Conservation (phyloP, 1,140 invertebrate species). For the Wasmannia auropunctata region DNA sequence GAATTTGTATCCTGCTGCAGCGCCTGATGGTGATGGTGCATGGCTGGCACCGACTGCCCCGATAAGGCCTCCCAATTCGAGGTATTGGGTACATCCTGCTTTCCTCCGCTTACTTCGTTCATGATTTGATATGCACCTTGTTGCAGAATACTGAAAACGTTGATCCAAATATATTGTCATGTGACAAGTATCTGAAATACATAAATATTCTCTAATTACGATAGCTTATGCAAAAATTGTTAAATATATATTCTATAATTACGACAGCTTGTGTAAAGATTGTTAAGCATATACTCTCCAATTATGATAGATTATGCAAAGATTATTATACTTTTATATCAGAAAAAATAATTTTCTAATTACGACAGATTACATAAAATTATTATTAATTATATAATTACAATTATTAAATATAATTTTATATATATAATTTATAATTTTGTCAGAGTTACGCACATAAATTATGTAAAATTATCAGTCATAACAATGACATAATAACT, state of each 20-base stretch:
- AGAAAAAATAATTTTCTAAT: too few relatives aligned
- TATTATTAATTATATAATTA: not conserved
- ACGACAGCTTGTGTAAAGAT: too few relatives aligned
- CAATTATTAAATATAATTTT: not conserved
- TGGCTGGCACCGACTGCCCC: constrained; percentile 76
- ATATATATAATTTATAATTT: not conserved
- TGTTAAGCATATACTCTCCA: too few relatives aligned
- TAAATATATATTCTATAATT: too few relatives aligned
- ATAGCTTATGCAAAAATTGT: too few relatives aligned
- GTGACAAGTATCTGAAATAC: not conserved
- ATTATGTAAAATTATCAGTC: not conserved
- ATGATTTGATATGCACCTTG: constrained; percentile 73
- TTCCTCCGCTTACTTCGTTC: constrained; percentile 85
- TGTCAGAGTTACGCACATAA: not conserved
- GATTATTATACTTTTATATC: too few relatives aligned
- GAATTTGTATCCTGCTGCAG: constrained; percentile 79
- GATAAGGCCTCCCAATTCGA: constrained; percentile 84
- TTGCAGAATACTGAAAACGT: constrained; percentile 27
- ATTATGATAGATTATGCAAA: too few relatives aligned
- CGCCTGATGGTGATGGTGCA: constrained; percentile 78
- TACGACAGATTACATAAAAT: too few relatives aligned
- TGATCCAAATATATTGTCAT: not conserved
- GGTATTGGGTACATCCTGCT: constrained; percentile 83
- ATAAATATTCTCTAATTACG: not conserved
- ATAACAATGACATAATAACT: not conserved